Evolutionary conservation across 64 coral and sea anemone genomes (phyloP), one percentile per base, ranked within the genome.

Genomic region (Anthopleura sola): DNA sequence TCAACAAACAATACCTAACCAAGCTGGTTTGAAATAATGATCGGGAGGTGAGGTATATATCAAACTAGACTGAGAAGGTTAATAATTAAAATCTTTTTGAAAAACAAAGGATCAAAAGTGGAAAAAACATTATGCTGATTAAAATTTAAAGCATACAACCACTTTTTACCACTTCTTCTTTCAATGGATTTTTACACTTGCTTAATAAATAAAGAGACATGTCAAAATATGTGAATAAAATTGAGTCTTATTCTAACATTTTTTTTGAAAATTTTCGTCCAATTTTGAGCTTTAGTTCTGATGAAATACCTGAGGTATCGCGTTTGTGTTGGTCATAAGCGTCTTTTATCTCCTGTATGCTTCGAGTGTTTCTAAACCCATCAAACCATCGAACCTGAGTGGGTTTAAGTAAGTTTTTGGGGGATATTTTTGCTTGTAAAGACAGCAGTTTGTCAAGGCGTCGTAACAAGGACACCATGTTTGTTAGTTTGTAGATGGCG

Each of bases 331-430:
- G 1, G 5, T 51, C 10, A 34, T 83, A 83, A 62, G 23, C 58
- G 16, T 62, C 48, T 46, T 83, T 83, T 29, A 83, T 83, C 24
- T 83, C 80, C 24, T 83, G 80, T 2, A 83, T 55, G 47, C 80
- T 83, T 83, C 80, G 36, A 9, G 28, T 83, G 32, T 77, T 77
- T 21, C 75, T 77, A 37, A 37, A 1, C 5, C 0, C 36, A 77
- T 40, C 37, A 77, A 37, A 40, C 31, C 37, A 37, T 18, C 75
- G 75, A 37, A 40, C 37, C 36, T 77, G 75, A 17, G 4, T 79
- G 1, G 76, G 37, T 48, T 79, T 28, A 48, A 79, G 20, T 79
- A 79, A 32, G 26, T 31, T 34, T 71, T 71, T 34, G 1, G 31
- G 66, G 7, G 66, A 33, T 32, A 71, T 31, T 71, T 34, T 79